Evolutionary conservation across 2,888 invertebrate genomes (phyloP), one percentile per base, ranked within the genome.

Genomic region (Galerucella nymphaeae): DNA sequence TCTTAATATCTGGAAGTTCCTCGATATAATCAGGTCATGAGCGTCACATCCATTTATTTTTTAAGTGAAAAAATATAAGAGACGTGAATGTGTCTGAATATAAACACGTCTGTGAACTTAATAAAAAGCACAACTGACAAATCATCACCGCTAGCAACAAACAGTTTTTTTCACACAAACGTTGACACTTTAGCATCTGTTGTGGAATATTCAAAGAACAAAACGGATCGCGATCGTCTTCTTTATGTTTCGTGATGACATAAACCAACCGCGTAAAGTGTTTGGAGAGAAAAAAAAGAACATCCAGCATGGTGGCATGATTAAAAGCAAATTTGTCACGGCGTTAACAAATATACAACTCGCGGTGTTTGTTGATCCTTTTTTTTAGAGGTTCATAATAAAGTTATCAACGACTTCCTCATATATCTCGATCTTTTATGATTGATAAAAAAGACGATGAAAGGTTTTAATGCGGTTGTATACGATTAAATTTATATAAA

Each of bases 1-100:
- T 82, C 80, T 80, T 75, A 77, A 75, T 80, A 81, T 80, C 80
- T 80, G 42, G 42, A 42, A 61, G 61, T 78, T 78, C 30, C 3
- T 61, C 41, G 30, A 58, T 61, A 50, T 53, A 53, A 53, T 53
- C 16, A 53, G 53, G 11, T 10, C 53, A 53, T 9, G 18, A 11
- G 16, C 53, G 53, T 16, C 2, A 16, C 53, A 18, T 53, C 9
- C n/a, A 48, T n/a, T 6, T 48, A n/a, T 48, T 48, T 48, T 48
- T 8, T n/a, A n/a, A n/a, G 48, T n/a, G 6, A 48, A 45, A 45
- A 45, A 11, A 5, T 14, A 14, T 14, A 13, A 14, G 45, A 4
- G 14, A 45, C 14, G 45, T 5, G 45, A 45, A 45, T 45, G 45
- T 45, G 13, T 45, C 1, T 45, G 45, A 5, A 18, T 18, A 53